A percentile compares a stretch with the other conserved stretches of the same genome.
phyloP scores from a whole-genome alignment of 2,888 invertebrate genomes.

The Hipparchia sbordonii region DNA sequence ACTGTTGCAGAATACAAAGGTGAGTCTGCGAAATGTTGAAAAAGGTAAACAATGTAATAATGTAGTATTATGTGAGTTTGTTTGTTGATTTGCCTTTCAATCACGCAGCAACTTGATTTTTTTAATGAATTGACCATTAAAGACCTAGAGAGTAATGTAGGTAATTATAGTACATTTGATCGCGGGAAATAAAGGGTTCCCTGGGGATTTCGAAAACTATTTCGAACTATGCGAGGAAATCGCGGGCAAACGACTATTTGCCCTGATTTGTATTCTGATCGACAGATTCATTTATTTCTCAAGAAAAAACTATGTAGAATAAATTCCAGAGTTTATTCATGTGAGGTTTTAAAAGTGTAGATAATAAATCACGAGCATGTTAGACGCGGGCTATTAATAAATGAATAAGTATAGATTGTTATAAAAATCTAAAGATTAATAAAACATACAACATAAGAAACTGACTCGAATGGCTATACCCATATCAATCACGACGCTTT shows the following conservation, averaged over 20 bases:
- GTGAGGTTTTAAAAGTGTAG: neutral
- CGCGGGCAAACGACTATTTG: too few species aligned
- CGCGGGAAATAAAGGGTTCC: too few species aligned
- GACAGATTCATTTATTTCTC: neutral
- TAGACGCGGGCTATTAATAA: neutral
- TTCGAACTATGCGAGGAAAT: too few species aligned
- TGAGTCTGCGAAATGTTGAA: neutral
- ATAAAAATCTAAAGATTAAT: neutral
- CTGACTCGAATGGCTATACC: constrained; percentile 11
- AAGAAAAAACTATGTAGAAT: neutral
- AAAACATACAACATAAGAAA: neutral
- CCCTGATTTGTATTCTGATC: neutral
- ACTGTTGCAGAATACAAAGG: neutral
- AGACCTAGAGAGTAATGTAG: too few species aligned
- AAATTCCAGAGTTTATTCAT: neutral
- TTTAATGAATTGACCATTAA: too few species aligned
- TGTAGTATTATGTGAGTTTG: too few species aligned
- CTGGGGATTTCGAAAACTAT: too few species aligned
- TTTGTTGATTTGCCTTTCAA: too few species aligned
- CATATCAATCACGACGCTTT: constrained; percentile 15
- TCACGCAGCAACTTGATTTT: too few species aligned
- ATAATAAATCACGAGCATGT: neutral
- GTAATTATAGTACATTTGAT: too few species aligned
- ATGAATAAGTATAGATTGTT: neutral
- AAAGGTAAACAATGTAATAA: neutral